phyloP scores from a whole-genome alignment of 1,140 invertebrate genomes.

The Varroa destructor region DNA sequence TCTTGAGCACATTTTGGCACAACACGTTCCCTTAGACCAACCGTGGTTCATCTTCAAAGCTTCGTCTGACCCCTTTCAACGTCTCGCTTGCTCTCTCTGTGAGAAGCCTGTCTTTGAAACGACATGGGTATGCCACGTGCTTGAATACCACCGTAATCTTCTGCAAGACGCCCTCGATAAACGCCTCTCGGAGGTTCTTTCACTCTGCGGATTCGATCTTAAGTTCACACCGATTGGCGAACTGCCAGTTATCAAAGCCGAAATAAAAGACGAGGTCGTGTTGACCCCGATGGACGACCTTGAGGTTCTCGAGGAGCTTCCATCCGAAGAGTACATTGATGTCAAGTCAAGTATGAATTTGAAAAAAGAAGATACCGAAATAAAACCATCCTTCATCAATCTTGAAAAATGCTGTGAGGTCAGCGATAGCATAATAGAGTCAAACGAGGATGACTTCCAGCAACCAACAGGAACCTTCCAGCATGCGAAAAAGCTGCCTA shows the following conservation, averaged over 20 bases:
- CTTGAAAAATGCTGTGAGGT: too few species aligned
- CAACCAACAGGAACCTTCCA: too few species aligned
- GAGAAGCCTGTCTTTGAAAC: conserved; percentile 26
- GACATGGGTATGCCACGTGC: conserved; percentile 11
- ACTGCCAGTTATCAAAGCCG: neutral
- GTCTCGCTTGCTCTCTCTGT: conserved; percentile 12
- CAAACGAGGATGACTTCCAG: too few species aligned
- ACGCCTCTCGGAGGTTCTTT: conserved; percentile 5
- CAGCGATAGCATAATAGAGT: too few species aligned
- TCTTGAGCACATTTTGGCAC: conserved; percentile 5
- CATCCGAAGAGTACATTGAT: too few species aligned
- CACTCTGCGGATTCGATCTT: neutral
- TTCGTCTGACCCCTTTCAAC: neutral
- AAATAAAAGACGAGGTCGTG: conserved; percentile 17
- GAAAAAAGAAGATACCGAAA: too few species aligned
- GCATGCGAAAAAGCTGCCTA: too few species aligned
- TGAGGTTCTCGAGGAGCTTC: too few species aligned
- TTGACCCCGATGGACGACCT: too few species aligned
- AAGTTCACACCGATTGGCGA: conserved; percentile 10
- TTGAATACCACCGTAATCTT: conserved; percentile 16
- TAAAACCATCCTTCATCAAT: too few species aligned
- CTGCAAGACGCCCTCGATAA: conserved; percentile 17
- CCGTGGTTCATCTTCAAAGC: conserved; percentile 24
- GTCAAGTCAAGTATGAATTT: too few species aligned
- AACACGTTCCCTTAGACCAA: neutral